phyloP scores from a whole-genome alignment of 2,113 vertebrate species.

The Bambusicola thoracicus region DNA sequence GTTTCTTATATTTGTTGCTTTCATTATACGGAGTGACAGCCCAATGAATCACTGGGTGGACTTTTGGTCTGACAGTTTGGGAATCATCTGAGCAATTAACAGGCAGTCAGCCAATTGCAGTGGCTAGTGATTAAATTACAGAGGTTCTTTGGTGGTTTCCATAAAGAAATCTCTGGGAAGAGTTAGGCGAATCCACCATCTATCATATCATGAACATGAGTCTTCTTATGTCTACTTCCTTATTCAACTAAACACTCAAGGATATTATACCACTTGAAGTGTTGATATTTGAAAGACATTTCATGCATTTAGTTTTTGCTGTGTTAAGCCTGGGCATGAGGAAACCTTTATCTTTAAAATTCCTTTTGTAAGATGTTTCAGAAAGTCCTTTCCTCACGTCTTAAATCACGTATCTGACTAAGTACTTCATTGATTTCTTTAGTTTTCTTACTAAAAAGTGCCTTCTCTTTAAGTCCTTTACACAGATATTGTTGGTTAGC shows the following conservation, averaged over 20 bases:
- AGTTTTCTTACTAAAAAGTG: background rate
- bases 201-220: background rate
- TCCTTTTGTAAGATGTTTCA: background rate
- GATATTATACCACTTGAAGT: background rate
- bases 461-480: background rate
- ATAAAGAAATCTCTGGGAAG: slow-evolving; percentile 39
- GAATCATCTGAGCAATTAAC: slow-evolving; percentile 51
- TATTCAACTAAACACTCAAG: background rate
- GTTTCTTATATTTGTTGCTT: slow-evolving; percentile 59
- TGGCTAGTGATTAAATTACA: slow-evolving; percentile 50
- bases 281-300: background rate
- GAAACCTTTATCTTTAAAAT: background rate
- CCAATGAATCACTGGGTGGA: slow-evolving; percentile 61
- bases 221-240: background rate
- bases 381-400: background rate
- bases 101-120: slow-evolving; percentile 23
- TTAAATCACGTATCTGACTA: background rate
- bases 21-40: slow-evolving; percentile 55
- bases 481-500: background rate
- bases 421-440: background rate
- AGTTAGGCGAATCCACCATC: background rate
- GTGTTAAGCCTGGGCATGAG: background rate
- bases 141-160: slow-evolving; percentile 39
- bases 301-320: background rate
- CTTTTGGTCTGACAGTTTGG: slow-evolving; percentile 52